Percentiles rank a stretch among this genome's conserved stretches.
Evolutionary conservation across 2,888 invertebrate genomes (phyloP).

Genomic region (Alviniconcha strummeri): DNA sequence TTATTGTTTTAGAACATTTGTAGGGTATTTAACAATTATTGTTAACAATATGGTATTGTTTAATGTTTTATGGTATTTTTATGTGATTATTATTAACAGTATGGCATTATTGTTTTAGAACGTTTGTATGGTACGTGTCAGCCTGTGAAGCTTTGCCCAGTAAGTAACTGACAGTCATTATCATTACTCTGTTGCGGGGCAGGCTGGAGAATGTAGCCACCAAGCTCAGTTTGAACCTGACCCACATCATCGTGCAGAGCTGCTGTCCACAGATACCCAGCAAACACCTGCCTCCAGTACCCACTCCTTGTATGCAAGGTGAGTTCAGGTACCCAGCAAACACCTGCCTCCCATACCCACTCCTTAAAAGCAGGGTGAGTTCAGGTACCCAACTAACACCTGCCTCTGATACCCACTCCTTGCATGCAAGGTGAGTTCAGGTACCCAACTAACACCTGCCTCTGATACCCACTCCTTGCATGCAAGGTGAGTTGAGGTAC

Average conservation of each 20-base stretch:
- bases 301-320: not conserved
- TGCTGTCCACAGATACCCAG: conserved; percentile 68
- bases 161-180: too few relatives aligned
- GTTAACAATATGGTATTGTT: too few relatives aligned
- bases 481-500: not conserved
- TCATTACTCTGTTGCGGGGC: conserved; percentile 18
- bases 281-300: conserved; percentile 50
- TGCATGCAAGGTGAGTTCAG: not conserved
- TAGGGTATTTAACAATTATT: too few relatives aligned
- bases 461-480: not conserved
- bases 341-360: not conserved
- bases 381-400: conserved; percentile 56
- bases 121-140: too few relatives aligned
- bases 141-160: too few relatives aligned
- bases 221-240: conserved; percentile 67
- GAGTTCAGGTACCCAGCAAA: not conserved
- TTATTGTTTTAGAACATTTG: too few relatives aligned
- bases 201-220: conserved; percentile 68
- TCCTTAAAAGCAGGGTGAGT: not conserved
- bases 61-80: too few relatives aligned
- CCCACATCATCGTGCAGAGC: conserved; percentile 70
- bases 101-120: too few relatives aligned
- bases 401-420: conserved; percentile 4
- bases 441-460: not conserved
- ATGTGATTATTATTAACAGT: too few relatives aligned